Base-by-base conservation (phyloP, 2,888 invertebrate species). In the Lamellibrachia columna region DNA sequence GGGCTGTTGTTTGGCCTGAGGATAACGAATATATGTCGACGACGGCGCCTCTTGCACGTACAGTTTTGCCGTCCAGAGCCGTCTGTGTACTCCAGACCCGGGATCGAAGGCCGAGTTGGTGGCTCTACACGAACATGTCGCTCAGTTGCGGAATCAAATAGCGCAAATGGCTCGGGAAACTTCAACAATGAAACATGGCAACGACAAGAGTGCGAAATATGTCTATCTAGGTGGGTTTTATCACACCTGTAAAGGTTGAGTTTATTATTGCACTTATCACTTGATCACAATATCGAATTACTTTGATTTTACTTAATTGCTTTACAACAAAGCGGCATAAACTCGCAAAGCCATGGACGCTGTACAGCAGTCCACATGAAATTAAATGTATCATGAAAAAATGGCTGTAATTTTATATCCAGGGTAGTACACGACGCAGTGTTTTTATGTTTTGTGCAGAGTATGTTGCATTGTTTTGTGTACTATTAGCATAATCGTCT, bases 81-180 rank as follows among this genome's bases (percentile, higher is more conserved):
- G 75, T 22, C 22, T 75, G 75, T 75, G 75, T 75, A 75, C 75
- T 3, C 75, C 15, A n/a, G 75, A 75, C 4, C 75, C 75, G 4
- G 22, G 22, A 22, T 22, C 75, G 11, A 75, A 75, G 75, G 75
- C 75, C 22, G 22, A 75, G 22, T 22, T 75, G 3, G 75, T 15
- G n/a, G 15, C 6, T 22, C 2, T 75, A 75, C 75, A 75, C 3
- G 75, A 75, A 0, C 22, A 75, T 75, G 75, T 75, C 22, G 22
- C 22, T n/a, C 2, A 75, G 1, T 15, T 75, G 22, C 11, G 75
- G 2, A 75, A 22, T 75, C 75, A 75, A 22, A 22, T 75, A 75
- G 75, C 75, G 75, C 75, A 75, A 75, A 75, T 75, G 75, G 75
- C 75, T 75, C 75, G 75, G 15, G 75, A 75, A 75, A 75, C 22